Evolutionary conservation across 2,888 invertebrate genomes (phyloP).

Genomic region (Dasysyrphus tricinctus): DNA sequence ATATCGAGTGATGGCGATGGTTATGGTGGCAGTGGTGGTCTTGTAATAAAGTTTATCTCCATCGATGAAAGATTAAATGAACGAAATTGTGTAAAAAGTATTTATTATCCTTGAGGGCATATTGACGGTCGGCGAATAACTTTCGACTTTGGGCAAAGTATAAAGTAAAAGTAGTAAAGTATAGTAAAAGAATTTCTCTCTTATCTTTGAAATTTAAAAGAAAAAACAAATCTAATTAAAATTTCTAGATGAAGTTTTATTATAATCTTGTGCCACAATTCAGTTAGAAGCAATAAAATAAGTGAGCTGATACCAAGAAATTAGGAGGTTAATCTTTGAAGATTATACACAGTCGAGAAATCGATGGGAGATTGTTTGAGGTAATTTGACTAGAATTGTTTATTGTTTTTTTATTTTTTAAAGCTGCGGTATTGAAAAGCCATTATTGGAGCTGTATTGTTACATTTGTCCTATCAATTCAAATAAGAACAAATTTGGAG

Average conservation of each 20-base stretch:
- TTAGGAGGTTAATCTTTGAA: slow-evolving; percentile 53
- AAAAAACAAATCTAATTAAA: slow-evolving; percentile 73
- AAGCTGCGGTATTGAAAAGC: neutral
- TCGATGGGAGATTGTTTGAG: slow-evolving; percentile 37
- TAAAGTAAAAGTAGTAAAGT: neutral
- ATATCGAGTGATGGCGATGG: slow-evolving; percentile 2
- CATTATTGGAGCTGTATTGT: too few relatives aligned
- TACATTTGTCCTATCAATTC: too few relatives aligned
- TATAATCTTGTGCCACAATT: slow-evolving; percentile 36
- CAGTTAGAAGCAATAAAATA: slow-evolving; percentile 37
- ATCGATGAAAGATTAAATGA: slow-evolving; percentile 65
- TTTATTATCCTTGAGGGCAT: slow-evolving; percentile 70
- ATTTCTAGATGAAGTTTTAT: slow-evolving; percentile 66
- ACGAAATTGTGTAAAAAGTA: slow-evolving; percentile 64
- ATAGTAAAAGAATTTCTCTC: slow-evolving; percentile 19
- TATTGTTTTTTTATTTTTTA: neutral
- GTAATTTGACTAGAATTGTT: slow-evolving; percentile 27
- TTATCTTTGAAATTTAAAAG: slow-evolving; percentile 9
- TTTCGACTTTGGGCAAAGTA: slow-evolving; percentile 22
- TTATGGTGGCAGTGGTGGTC: neutral
- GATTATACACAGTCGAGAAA: slow-evolving; percentile 35
- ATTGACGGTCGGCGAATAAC: slow-evolving; percentile 61
- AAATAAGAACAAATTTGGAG: too few relatives aligned
- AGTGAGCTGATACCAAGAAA: slow-evolving; percentile 4
- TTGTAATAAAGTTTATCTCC: slow-evolving; percentile 58